Conservation (phyloP, 1,140 invertebrate genomes). For the Aphaenogaster floridana region DNA sequence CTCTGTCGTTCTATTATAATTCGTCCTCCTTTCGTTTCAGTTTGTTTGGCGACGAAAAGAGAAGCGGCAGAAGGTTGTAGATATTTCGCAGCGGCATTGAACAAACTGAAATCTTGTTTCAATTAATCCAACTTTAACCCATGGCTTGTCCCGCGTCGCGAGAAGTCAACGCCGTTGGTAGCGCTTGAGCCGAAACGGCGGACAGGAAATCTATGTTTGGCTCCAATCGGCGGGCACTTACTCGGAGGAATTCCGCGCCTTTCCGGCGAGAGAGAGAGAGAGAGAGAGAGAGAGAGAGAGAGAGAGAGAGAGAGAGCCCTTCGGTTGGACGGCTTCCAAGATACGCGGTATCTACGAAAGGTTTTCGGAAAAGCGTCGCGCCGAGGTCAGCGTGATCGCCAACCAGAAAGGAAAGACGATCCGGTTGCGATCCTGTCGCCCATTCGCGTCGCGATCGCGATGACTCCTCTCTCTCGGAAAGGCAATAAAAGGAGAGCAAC, state of each 20-base stretch:
- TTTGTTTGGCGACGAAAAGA: conserved; percentile 2
- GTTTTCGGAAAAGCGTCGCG: conserved; percentile 47
- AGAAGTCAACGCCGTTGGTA: neutral
- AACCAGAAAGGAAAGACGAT: conserved; percentile 58
- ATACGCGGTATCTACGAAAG: conserved; percentile 18
- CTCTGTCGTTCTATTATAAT: neutral
- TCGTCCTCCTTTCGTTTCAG: neutral
- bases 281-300: too few species aligned
- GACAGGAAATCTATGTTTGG: conserved; percentile 32
- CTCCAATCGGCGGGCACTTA: conserved; percentile 33
- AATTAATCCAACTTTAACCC: conserved; percentile 12
- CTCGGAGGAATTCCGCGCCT: conserved; percentile 20
- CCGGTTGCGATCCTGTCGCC: conserved; percentile 14
- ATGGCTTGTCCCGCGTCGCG: neutral
- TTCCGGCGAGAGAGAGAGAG: neutral
- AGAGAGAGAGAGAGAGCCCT: neutral
- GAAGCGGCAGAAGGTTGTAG: too few species aligned
- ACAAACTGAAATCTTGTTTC: neutral
- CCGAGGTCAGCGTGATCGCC: conserved; percentile 47
- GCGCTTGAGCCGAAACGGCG: neutral
- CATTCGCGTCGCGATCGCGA: conserved; percentile 18
- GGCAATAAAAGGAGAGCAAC: conserved; percentile 73
- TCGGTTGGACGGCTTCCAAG: conserved; percentile 41
- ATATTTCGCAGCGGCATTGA: neutral
- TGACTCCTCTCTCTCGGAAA: conserved; percentile 65